phyloP scores from a whole-genome alignment of 2,888 invertebrate genomes.

The Drosophila tripunctata region DNA sequence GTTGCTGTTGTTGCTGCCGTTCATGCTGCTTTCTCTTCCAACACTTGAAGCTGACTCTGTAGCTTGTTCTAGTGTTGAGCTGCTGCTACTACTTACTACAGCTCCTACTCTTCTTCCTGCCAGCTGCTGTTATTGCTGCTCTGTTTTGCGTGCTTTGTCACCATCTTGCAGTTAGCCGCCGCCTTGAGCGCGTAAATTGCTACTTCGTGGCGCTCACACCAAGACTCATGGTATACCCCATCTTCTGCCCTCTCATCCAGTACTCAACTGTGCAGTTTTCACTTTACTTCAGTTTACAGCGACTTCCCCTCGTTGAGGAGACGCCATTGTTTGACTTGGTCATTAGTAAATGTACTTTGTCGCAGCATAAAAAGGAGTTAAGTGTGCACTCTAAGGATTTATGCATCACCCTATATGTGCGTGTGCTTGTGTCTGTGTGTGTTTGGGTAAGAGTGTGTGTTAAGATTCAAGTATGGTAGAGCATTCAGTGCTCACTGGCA shows the following conservation, averaged over 20 bases:
- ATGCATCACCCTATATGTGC: slow-evolving; percentile 39
- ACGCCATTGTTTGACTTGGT: slow-evolving; percentile 77
- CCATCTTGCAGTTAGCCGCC: slow-evolving; percentile 62
- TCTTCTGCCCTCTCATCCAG: not conserved
- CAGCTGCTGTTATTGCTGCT: slow-evolving; percentile 26
- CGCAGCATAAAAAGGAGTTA: slow-evolving; percentile 77
- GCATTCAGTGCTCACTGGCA: slow-evolving; percentile 30
- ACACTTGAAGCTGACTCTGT: slow-evolving; percentile 54
- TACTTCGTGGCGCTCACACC: slow-evolving; percentile 63
- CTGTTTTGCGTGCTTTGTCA: slow-evolving; percentile 67
- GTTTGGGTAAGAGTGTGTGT: slow-evolving; percentile 24
- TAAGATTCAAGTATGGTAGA: slow-evolving; percentile 32
- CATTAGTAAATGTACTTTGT: slow-evolving; percentile 80
- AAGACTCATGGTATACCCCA: not conserved
- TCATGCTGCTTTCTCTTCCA: slow-evolving; percentile 21
- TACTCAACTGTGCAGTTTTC: slow-evolving; percentile 33
- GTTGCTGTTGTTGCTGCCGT: slow-evolving; percentile 5
- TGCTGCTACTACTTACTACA: slow-evolving; percentile 12
- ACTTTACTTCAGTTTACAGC: slow-evolving; percentile 56
- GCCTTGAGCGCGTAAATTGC: slow-evolving; percentile 73
- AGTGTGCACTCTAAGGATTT: slow-evolving; percentile 80
- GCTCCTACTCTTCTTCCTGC: slow-evolving; percentile 17
- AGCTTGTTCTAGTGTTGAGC: slow-evolving; percentile 14
- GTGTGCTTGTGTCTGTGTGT: not conserved
- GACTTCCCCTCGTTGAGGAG: slow-evolving; percentile 33